These are phyloP conservation scores for Phoenicopterus ruber DNA, from an alignment of 2,113 vertebrate genomes.

Conservation along the genomic window DNA sequence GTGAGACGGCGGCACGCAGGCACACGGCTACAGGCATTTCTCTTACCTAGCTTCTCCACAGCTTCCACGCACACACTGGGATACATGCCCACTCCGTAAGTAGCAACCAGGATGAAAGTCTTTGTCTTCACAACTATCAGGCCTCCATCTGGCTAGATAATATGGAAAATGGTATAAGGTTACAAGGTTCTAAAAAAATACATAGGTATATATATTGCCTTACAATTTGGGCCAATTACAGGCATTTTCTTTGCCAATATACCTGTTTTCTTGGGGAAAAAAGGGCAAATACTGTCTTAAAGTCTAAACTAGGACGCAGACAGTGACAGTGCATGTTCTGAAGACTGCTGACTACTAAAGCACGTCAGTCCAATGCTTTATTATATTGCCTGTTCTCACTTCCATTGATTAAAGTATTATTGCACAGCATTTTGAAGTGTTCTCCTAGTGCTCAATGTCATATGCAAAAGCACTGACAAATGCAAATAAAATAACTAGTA, in stretches of 20 bases:
- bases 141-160: slow-evolving; percentile 68
- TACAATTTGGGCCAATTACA: neutral
- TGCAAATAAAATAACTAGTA: neutral
- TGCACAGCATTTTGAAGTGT: neutral
- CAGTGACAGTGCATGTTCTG: neutral
- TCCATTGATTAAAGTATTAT: neutral
- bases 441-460: neutral
- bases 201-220: neutral
- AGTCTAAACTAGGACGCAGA: neutral
- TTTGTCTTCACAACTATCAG: slow-evolving; percentile 73
- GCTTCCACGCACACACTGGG: slow-evolving; percentile 81
- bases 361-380: neutral
- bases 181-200: neutral
- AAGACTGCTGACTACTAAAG: neutral
- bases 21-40: neutral
- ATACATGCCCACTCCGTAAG: slow-evolving; percentile 75
- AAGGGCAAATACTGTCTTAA: neutral
- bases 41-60: slow-evolving; percentile 77
- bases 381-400: neutral
- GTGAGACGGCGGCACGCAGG: rapidly evolving
- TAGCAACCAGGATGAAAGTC: slow-evolving; percentile 70
- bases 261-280: neutral
- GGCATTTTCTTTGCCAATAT: neutral
- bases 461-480: neutral
- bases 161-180: neutral